Evolutionary conservation across 2,113 vertebrate genomes (phyloP), one percentile per base, ranked within the genome.

Genomic region (Takifugu flavidus): DNA sequence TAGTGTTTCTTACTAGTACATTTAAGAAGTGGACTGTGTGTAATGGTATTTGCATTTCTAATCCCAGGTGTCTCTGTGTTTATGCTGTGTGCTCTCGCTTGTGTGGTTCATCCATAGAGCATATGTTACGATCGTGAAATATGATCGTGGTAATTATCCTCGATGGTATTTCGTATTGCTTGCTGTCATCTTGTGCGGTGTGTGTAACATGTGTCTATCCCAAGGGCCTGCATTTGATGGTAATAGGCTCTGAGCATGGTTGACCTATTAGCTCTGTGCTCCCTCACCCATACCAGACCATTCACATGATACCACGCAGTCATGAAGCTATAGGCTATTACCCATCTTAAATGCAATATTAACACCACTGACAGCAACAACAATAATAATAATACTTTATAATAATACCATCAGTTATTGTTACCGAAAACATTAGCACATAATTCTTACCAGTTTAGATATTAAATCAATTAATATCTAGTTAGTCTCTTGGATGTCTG

Each of bases 91-190:
- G 25, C 34, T 26, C 59, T 52, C 63, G 15, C 44, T 49, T 43
- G 53, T 57, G 45, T 31, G 26, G 44, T 28, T 29, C 20, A 27
- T 50, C 72, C 56, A 62, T 56, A 57, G 43, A 77, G 70, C 79
- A 84, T 77, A 80, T 79, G 76, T 65, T 63, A 58, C 56, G 31
- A 8, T 39, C 56, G 31, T 55, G 71, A 82, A 86, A 87, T 76
- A 60, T 66, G 70, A 84, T 75, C 68, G 25, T 47, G 59, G 69
- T 59, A 78, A 82, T 83, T 72, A 72, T 82, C 65, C 15, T 65
- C 51, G 63, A 83, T 49, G 58, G 65, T 70, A 75, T 66, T 72
- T 49, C 56, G 28, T 68, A 67, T 71, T 59, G 67, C 67, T 72
- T 39, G 47, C 74, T 73, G 62, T 84, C 77, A 75, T 63, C 68